Percentiles rank a stretch among this genome's conserved stretches.
Conservation (phyloP, 1,140 invertebrate genomes). For the Phymorhynchus buccinoides region DNA sequence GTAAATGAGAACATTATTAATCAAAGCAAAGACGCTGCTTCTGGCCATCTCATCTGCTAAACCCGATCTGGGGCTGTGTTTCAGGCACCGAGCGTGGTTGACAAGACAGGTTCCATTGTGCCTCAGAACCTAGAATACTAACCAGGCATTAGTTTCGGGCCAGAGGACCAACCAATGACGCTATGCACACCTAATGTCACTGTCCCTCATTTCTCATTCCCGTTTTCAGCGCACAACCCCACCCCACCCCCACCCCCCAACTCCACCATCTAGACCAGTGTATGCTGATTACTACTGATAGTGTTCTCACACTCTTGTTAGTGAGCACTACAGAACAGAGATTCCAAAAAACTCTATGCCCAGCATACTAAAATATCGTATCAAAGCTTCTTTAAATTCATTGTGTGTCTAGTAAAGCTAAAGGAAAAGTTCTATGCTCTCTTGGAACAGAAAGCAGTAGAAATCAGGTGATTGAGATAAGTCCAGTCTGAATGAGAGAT, state of each 20-base stretch:
- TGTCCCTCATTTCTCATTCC: neutral
- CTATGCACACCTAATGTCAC: slow-evolving; percentile 8
- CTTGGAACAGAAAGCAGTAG: neutral
- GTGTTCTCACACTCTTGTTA: too few species aligned
- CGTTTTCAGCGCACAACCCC: neutral
- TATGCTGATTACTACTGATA: neutral
- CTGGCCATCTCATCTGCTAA: too few species aligned
- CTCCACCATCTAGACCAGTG: neutral
- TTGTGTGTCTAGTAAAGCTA: too few species aligned
- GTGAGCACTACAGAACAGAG: neutral
- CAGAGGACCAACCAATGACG: neutral
- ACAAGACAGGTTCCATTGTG: slow-evolving; percentile 17
- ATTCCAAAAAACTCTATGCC: too few species aligned
- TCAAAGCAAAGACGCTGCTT: too few species aligned
- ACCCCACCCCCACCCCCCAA: neutral
- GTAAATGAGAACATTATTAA: too few species aligned
- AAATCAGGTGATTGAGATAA: neutral
- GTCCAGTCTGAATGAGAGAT: neutral
- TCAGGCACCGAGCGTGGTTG: too few species aligned
- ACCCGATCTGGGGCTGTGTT: too few species aligned
- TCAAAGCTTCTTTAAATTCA: too few species aligned
- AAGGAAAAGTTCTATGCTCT: neutral
- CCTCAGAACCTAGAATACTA: neutral
- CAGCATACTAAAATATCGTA: too few species aligned
- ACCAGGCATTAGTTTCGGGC: neutral